Percentiles rank a stretch among this genome's conserved stretches.
Evolutionary conservation across 2,888 invertebrate species (phyloP).

Genomic region (Gerosis bhagava): DNA sequence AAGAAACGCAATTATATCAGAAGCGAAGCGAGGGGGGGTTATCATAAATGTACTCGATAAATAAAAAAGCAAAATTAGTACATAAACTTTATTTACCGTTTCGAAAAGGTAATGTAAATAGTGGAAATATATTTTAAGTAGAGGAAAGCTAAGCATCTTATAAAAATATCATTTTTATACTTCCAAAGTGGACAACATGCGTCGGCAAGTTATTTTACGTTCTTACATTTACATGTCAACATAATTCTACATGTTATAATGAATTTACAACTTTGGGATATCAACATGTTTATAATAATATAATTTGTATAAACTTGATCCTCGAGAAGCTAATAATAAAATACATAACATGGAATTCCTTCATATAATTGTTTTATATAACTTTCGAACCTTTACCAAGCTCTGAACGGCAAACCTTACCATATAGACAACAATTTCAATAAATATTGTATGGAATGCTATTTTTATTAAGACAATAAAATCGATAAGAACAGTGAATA

Average conservation of each 20-base stretch:
- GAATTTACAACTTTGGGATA: slow-evolving; percentile 38
- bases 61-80: slow-evolving; percentile 48
- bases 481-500: slow-evolving; percentile 33
- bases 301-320: slow-evolving; percentile 43
- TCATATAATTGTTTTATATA: no score
- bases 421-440: slow-evolving; percentile 31
- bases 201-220: slow-evolving; percentile 53
- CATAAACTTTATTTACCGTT: slow-evolving; percentile 75
- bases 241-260: slow-evolving; percentile 23
- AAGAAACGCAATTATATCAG: no score
- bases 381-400: slow-evolving; percentile 13
- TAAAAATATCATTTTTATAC: slow-evolving; percentile 73
- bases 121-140: slow-evolving; percentile 70
- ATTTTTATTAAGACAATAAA: slow-evolving; percentile 42
- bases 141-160: slow-evolving; percentile 80
- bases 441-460: slow-evolving; percentile 52
- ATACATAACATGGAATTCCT: slow-evolving; percentile 21
- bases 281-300: slow-evolving; percentile 44
- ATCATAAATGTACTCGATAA: no score
- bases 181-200: slow-evolving; percentile 62
- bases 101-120: slow-evolving; percentile 72
- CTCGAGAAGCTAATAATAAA: slow-evolving; percentile 34
- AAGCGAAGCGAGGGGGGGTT: no score
- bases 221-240: slow-evolving; percentile 38
- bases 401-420: slow-evolving; percentile 25